Conservation (phyloP, 2,888 invertebrate species). For the Dorcus parallelipipedus region DNA sequence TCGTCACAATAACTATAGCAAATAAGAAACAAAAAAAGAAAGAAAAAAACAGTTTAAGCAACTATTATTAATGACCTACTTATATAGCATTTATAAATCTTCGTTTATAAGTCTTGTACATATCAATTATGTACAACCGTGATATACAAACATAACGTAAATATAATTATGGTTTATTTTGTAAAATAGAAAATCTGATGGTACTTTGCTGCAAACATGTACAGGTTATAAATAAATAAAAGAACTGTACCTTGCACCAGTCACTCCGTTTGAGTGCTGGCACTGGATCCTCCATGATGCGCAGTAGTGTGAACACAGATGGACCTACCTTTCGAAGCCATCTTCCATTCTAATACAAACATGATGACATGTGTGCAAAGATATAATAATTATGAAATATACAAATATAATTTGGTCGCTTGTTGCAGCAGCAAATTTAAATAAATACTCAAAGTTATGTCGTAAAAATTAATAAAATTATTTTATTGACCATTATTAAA, state of each 20-base stretch:
- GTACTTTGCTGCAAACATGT: constrained; percentile 29
- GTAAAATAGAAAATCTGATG: not conserved
- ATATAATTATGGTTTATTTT: not conserved
- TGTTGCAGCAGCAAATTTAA: constrained; percentile 3
- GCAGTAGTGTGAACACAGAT: constrained; percentile 53
- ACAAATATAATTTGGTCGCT: not conserved
- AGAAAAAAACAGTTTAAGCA: not conserved
- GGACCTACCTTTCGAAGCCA: constrained; percentile 46
- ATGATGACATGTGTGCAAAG: not conserved
- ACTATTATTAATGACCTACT: not conserved
- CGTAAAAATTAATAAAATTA: constrained; percentile 24
- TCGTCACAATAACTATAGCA: not conserved
- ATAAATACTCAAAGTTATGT: constrained; percentile 16
- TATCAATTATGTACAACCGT: not conserved
- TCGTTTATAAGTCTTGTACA: not conserved
- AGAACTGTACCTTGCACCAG: constrained; percentile 75
- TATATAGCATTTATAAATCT: not conserved
- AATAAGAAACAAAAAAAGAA: not conserved
- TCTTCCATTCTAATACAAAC: not conserved
- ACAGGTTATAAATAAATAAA: constrained; percentile 25
- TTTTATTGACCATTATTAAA: constrained; percentile 22
- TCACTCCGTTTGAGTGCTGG: constrained; percentile 76
- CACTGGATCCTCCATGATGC: constrained; percentile 57
- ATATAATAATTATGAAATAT: not conserved
- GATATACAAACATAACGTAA: not conserved